Percentiles rank a stretch among this genome's conserved stretches.
These are phyloP conservation scores for Fissipunctia ypsillon DNA, from an alignment of 2,888 invertebrate genomes.

Conservation along the genomic window DNA sequence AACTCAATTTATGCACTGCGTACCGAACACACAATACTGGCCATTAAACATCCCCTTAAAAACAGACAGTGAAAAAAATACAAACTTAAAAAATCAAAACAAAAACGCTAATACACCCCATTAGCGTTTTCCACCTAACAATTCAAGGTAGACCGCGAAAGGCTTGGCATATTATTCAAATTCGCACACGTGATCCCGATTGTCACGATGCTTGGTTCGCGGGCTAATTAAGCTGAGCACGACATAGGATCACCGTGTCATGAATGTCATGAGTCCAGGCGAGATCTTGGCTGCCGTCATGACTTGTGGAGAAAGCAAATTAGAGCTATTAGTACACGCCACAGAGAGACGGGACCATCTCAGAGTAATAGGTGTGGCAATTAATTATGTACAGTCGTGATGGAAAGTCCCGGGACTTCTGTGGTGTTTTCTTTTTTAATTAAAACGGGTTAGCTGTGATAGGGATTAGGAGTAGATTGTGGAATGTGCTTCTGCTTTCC, in stretches of 20 bases:
- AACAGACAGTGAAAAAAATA: slow-evolving; percentile 14
- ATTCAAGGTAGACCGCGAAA: slow-evolving; percentile 50
- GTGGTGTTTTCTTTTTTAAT: slow-evolving; percentile 42
- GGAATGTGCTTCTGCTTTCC: not conserved
- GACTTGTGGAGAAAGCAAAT: slow-evolving; percentile 80
- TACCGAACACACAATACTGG: slow-evolving; percentile 10
- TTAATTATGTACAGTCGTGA: slow-evolving; percentile 70
- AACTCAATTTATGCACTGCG: slow-evolving; percentile 43
- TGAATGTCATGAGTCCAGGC: slow-evolving; percentile 67
- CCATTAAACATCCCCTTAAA: slow-evolving; percentile 40
- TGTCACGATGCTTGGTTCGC: slow-evolving; percentile 63
- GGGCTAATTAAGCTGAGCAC: slow-evolving; percentile 85
- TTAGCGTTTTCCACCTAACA: slow-evolving; percentile 55
- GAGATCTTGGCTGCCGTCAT: slow-evolving; percentile 76
- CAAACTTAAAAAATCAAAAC: slow-evolving; percentile 2
- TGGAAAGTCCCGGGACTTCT: slow-evolving; percentile 50
- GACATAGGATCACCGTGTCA: slow-evolving; percentile 77
- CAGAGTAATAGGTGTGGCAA: slow-evolving; percentile 72
- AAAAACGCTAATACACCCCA: no score
- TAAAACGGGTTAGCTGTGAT: slow-evolving; percentile 21
- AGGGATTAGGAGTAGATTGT: slow-evolving; percentile 7
- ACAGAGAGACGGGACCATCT: slow-evolving; percentile 72
- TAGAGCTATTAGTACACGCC: slow-evolving; percentile 83
- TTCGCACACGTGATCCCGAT: slow-evolving; percentile 70
- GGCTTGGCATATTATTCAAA: slow-evolving; percentile 67